Evolutionary conservation across 2,888 invertebrate species (phyloP).

Genomic region (Lasioglossum morio): DNA sequence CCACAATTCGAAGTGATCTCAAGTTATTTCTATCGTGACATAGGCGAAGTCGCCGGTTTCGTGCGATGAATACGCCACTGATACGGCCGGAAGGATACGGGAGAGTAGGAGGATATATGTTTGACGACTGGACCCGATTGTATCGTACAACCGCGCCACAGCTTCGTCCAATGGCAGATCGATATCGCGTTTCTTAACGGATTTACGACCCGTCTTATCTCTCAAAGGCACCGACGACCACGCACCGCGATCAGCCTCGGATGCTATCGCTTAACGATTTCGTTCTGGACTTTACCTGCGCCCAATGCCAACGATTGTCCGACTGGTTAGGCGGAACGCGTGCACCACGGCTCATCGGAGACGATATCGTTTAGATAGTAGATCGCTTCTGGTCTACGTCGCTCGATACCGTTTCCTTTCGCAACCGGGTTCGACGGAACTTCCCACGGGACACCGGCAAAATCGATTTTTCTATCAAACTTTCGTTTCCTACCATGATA

Average conservation of each 20-base stretch:
- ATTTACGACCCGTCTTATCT: constrained; percentile 75
- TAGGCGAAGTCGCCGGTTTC: constrained; percentile 32
- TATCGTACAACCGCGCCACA: constrained; percentile 59
- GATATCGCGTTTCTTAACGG: constrained; percentile 71
- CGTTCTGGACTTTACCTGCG: constrained; percentile 65
- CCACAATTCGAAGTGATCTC: constrained; percentile 18
- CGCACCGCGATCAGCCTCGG: constrained; percentile 61
- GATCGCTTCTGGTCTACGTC: constrained; percentile 24
- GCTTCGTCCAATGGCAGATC: constrained; percentile 69
- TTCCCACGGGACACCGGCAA: background rate
- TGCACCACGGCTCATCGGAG: constrained; percentile 30
- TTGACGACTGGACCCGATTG: constrained; percentile 67
- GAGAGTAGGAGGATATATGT: constrained; percentile 49
- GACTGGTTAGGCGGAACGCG: constrained; percentile 37
- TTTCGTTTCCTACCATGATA: background rate
- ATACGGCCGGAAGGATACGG: constrained; percentile 35
- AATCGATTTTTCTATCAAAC: background rate
- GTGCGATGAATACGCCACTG: constrained; percentile 59
- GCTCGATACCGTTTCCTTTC: constrained; percentile 23
- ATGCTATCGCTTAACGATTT: constrained; percentile 71
- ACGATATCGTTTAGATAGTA: constrained; percentile 64
- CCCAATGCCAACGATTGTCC: constrained; percentile 69
- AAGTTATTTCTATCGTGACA: constrained; percentile 49
- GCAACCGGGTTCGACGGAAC: background rate
- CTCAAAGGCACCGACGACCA: constrained; percentile 72